These are phyloP conservation scores for Drosophila recens DNA, from an alignment of 2,888 invertebrate genomes.

Conservation along the genomic window DNA sequence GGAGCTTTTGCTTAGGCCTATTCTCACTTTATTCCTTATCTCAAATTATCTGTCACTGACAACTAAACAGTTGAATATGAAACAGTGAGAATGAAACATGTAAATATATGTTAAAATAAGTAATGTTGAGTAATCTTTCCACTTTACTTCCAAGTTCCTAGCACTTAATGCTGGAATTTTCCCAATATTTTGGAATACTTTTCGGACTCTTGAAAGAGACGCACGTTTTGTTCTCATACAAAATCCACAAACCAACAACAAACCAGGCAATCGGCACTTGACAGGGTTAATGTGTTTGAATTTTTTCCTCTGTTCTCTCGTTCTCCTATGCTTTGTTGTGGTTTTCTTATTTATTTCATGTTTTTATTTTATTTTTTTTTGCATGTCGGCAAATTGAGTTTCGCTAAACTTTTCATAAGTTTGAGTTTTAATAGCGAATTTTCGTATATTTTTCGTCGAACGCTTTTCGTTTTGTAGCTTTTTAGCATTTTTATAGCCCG, in stretches of 20 bases:
- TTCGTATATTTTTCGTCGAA: conserved; percentile 13
- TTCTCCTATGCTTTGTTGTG: conserved; percentile 19
- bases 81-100: not conserved
- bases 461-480: conserved; percentile 29
- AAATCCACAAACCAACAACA: conserved; percentile 2
- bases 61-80: not conserved
- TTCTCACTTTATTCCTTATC: not conserved
- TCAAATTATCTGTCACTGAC: not conserved
- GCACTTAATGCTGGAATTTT: not conserved
- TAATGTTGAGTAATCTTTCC: not conserved
- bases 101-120: not conserved
- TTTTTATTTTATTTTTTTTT: conserved; percentile 10
- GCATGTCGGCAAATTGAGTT: conserved; percentile 22
- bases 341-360: conserved; percentile 20
- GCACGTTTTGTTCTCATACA: conserved; percentile 14
- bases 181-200: not conserved
- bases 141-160: not conserved
- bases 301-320: not conserved
- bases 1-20: not conserved
- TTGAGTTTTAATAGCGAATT: conserved; percentile 29
- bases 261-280: conserved; percentile 23
- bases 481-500: conserved; percentile 50
- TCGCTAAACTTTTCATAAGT: conserved; percentile 44
- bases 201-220: not conserved
- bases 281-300: conserved; percentile 32